These are phyloP conservation scores for Microcaecilia unicolor DNA, from an alignment of 2,797 vertebrate species.

Conservation along the genomic window DNA sequence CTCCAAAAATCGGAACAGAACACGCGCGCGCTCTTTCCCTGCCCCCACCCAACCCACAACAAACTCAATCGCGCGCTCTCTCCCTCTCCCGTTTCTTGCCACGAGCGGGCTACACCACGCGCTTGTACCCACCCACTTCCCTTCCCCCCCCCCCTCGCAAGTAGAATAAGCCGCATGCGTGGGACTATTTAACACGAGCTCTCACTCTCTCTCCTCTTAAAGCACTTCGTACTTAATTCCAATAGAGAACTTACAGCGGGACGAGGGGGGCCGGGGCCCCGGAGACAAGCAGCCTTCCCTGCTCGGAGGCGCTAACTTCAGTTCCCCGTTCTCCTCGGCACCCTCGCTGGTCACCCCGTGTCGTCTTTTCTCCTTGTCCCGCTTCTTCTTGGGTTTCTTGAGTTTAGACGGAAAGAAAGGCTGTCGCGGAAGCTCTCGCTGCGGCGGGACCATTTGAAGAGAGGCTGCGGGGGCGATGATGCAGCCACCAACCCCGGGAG, in stretches of 20 bases:
- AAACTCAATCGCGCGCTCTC: neutral
- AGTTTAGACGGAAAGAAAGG: too few relatives aligned
- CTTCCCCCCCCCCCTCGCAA: too few relatives aligned
- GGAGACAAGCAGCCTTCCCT: constrained; percentile 57
- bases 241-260: too few relatives aligned
- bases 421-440: neutral
- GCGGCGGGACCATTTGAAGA: neutral
- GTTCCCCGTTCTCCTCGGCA: constrained; percentile 78
- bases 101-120: neutral
- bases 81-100: neutral
- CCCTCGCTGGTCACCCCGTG: constrained; percentile 49
- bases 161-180: too few relatives aligned
- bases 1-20: too few relatives aligned
- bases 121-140: too few relatives aligned
- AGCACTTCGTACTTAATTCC: too few relatives aligned
- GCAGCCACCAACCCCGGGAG: constrained; percentile 32
- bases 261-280: neutral
- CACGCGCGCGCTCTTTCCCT: too few relatives aligned
- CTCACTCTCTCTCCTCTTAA: neutral
- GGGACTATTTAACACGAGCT: neutral
- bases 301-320: constrained; percentile 51
- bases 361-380: constrained; percentile 71
- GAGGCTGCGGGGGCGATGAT: neutral
- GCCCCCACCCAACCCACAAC: too few relatives aligned
- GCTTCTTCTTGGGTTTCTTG: constrained; percentile 67